Base-by-base conservation (phyloP, 2,888 invertebrate genomes). In the Leptinotarsa juncta region DNA sequence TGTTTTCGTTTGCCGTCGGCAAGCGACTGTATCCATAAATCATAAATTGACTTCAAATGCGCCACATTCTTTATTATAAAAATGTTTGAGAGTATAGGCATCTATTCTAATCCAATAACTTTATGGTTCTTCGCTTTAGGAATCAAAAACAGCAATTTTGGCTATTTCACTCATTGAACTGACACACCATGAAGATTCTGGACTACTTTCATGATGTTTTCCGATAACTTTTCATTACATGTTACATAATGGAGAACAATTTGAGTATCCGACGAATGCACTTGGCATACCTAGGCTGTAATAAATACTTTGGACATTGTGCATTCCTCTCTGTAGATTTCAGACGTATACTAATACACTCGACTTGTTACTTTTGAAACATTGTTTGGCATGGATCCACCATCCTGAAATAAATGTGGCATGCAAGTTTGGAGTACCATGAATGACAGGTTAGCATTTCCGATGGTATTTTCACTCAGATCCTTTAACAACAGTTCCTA, bases 351-450 rank as follows among this genome's bases (percentile, higher is more conserved):
- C 62, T 62, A 62, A 62, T 42, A 42, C 14, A n/a, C 12, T 62
- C 26, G n/a, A 32, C 26, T 62, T 14, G 62, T 32, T 62, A 57
- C 62, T 32, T 26, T 12, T 16, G 18, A 62, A 62, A 62, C 62
- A 62, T 62, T 62, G 62, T 32, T 62, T 62, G 62, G 62, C 62
- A 42, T 10, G 16, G 12, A 32, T 62, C 62, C 62, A 62, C n/a
- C 16, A n/a, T n/a, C 32, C 62, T n/a, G 5, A 42, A 62, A 62
- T 62, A 62, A 62, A 32, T 16, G 42, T 42, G 62, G n/a, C n/a
- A 4, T n/a, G 62, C 62, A 42, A 62, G 42, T 62, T 62, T 42
- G 3, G n/a, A 62, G 32, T n/a, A 32, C 42, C 42, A 42, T 32
- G 42, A 32, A 32, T 62, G 62, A 62, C 7, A 18, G 62, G 7